phyloP scores from a whole-genome alignment of 1,140 invertebrate species.

The Dendrolimus kikuchii region DNA sequence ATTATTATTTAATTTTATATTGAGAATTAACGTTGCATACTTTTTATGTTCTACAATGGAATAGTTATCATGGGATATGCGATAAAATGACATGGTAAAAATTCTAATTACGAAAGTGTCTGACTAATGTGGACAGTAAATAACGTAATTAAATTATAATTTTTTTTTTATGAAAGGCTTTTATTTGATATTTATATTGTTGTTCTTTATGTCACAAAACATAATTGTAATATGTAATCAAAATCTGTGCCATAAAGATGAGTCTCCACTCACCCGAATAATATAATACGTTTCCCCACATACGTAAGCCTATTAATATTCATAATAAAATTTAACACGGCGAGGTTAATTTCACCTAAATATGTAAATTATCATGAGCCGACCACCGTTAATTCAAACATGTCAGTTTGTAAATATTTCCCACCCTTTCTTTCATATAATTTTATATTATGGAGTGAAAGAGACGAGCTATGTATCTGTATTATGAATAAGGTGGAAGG shows the following conservation, averaged over 20 bases:
- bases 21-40: too few relatives aligned
- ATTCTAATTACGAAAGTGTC: too few relatives aligned
- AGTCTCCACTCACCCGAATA: conserved; percentile 36
- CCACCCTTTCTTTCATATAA: conserved; percentile 22
- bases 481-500: conserved; percentile 70
- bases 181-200: background rate
- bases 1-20: too few relatives aligned
- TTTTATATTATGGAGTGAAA: conserved; percentile 14
- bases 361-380: conserved; percentile 72
- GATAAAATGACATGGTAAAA: too few relatives aligned
- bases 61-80: too few relatives aligned
- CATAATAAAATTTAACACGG: conserved; percentile 70
- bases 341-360: conserved; percentile 71
- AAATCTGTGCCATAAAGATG: conserved; percentile 59
- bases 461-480: conserved; percentile 37
- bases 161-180: background rate
- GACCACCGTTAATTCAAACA: conserved; percentile 67
- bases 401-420: conserved; percentile 66
- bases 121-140: too few relatives aligned
- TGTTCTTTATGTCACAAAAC: background rate
- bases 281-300: conserved; percentile 47
- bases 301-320: conserved; percentile 66
- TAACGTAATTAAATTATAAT: too few relatives aligned
- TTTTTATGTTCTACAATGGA: too few relatives aligned
- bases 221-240: conserved; percentile 12